Evolutionary conservation across 2,797 vertebrate species (phyloP).

Genomic region (Acanthurus lineatus): DNA sequence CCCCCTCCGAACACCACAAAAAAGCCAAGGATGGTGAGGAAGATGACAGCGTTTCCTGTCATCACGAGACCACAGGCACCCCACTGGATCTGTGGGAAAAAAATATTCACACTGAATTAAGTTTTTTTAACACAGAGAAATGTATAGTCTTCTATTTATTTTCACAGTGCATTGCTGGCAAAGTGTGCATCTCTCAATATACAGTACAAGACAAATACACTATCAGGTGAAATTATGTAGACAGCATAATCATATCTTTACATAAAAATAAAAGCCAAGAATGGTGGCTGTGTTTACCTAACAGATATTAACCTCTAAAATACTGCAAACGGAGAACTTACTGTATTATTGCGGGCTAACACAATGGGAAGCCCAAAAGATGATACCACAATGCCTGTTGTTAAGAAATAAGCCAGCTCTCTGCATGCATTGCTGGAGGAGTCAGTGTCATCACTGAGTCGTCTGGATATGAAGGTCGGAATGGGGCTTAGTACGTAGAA

Average conservation of each 20-base stretch:
- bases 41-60: conserved; percentile 94
- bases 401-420: conserved; percentile 95
- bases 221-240: neutral
- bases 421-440: conserved; percentile 93
- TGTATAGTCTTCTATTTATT: neutral
- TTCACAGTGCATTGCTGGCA: neutral
- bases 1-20: conserved; percentile 93
- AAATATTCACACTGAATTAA: conserved; percentile 7
- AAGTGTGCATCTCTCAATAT: neutral
- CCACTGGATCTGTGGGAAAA: conserved; percentile 92
- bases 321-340: conserved; percentile 79
- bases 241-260: neutral
- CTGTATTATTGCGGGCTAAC: conserved; percentile 88
- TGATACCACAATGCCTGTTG: conserved; percentile 96
- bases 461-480: conserved; percentile 92
- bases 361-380: conserved; percentile 93
- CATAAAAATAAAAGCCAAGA: neutral
- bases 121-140: neutral
- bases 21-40: conserved; percentile 95
- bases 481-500: conserved; percentile 94
- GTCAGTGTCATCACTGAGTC: conserved; percentile 89
- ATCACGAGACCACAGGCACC: conserved; percentile 96
- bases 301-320: neutral
- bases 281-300: neutral
- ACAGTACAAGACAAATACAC: neutral